Evolutionary conservation across 2,797 vertebrate species (phyloP), one percentile per base, ranked within the genome.

Genomic region (Zonotrichia albicollis): DNA sequence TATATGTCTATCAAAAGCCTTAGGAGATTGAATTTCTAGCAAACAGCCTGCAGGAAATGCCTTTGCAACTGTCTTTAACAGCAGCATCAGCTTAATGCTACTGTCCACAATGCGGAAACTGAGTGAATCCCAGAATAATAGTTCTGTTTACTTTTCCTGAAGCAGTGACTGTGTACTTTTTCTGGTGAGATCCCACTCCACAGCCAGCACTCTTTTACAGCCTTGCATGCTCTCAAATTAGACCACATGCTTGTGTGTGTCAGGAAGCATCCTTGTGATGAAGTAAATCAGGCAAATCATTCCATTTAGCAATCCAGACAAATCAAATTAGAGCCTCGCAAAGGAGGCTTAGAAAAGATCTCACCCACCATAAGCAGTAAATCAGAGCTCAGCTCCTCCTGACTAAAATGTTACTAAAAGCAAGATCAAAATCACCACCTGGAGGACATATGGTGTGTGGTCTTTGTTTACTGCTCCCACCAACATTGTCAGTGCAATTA

Each of bases 281-380:
- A 84, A 83, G 74, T 42, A 55, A 84, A 84, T 57, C 55, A 53
- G 54, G n/a, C 60, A 89, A 61, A 84, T 80, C 86, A 55, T 92
- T 55, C 84, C 57, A 34, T 89, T 89, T 85, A 85, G 82, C 82
- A 91, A 84, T 54, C 36, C 82, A 89, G 80, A 55, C 72, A 94
- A 95, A 96, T 85, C 81, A 57, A 93, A 87, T 94, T 85, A 84
- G 5, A 60, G 55, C 61, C 74, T 74, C 0, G 1, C 68, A 87
- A 71, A 92, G 45, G 46, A 86, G 50, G 45, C 55, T 87, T 17
- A 61, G 80, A 36, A 83, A 85, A 78, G 30, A 58, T 74, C 74
- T 91, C 84, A 67, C 58, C 79, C 82, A 40, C 75, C 45, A 5
- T n/a, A 75, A 93, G 65, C 12, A 25, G 61, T 36, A 90, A 84